Base-by-base conservation (phyloP, 2,113 vertebrate genomes). In the Sylvietta virens region DNA sequence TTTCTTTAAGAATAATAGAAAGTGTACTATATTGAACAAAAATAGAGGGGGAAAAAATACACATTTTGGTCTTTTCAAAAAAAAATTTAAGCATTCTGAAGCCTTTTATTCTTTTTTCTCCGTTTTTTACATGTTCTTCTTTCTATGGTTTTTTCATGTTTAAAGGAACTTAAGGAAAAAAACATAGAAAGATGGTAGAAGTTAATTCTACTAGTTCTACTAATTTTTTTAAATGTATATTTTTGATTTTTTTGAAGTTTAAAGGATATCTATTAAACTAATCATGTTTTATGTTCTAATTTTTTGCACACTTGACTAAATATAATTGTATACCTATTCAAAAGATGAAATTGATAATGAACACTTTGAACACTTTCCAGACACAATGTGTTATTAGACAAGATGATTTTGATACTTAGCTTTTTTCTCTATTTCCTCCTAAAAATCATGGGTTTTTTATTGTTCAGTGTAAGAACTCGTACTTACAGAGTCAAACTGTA, bases 381-480 rank as follows among this genome's bases (percentile, higher is more conserved):
- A 47, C 20, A 26, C 4, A 71, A 31, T 86, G 5, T 35, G 9
- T 47, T 42, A 57, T 81, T 20, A 57, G 8, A 77, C 1, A 67
- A 11, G 15, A 4, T 47, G 18, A 35, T 65, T 83, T 66, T 42
- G 4, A 23, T 26, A 35, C 13, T 58, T 58, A 16, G 2, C 3
- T 47, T 40, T 64, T 54, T 76, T 69, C 10, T 31, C 10, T 70
- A 7, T 56, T 73, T 84, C 7, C 4, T 61, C 18, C 11, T n/a
- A 13, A 53, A 71, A 90, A 17, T 0, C 17, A 21, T 31, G 11
- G 0, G 0, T 5, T n/a, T 53, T 53, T n/a, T 13, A 15, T 26
- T 56, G 13, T 56, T 69, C 26, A 54, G 10, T 0, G 2, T 78
- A 48, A 10, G 10, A 77, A 28, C 6, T 16, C 18, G 39, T 35